Base-by-base conservation (phyloP, 92 coral and sea anemone species). In the Siderastrea siderea region DNA sequence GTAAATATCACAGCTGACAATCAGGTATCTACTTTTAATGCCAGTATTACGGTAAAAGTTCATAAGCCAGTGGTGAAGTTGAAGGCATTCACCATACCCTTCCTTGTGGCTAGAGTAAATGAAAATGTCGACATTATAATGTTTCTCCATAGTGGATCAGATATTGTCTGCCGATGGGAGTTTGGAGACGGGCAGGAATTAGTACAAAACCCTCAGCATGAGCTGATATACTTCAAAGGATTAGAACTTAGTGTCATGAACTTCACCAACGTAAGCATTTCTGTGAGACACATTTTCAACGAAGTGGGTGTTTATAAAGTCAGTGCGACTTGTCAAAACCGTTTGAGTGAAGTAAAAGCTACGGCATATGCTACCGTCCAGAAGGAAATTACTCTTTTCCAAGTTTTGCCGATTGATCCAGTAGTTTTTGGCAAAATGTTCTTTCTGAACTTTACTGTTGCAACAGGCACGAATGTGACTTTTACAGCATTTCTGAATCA, bases 1-100 rank as follows among this genome's bases (percentile, higher is more conserved):
- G 86, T 91, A 43, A 91, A 88, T 68, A 76, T 94, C 46, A 85
- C 93, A 45, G 91, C 93, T 11, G 53, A 58, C 6, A 94, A 91
- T 69, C 87, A 79, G 38, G 93, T 94, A 3, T 94, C 94, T 2
- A 68, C 69, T 49, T 76, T 49, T 5, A 74, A 74, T 46, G 84
- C 87, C 38, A 58, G 44, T 60, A 55, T 74, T 14, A 1, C 51
- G 1, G 47, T 88, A 52, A 68, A 86, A 45, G 87, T 94, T 10
- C 75, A 85, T 70, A 82, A 81, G 73, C 87, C 84, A 76, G 90
- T 94, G 51, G 13, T 89, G 53, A 86, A 65, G 50, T 65, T 94
- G 5, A 48, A 85, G 12, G 84, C 89, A 43, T 78, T 87, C 16
- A 74, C 63, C 4, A 45, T 94, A n/a, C 60, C 71, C 11, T 19